Percentiles rank a stretch among this genome's conserved stretches.
Conservation (phyloP, 2,888 invertebrate genomes). For the Byasa hedistus region DNA sequence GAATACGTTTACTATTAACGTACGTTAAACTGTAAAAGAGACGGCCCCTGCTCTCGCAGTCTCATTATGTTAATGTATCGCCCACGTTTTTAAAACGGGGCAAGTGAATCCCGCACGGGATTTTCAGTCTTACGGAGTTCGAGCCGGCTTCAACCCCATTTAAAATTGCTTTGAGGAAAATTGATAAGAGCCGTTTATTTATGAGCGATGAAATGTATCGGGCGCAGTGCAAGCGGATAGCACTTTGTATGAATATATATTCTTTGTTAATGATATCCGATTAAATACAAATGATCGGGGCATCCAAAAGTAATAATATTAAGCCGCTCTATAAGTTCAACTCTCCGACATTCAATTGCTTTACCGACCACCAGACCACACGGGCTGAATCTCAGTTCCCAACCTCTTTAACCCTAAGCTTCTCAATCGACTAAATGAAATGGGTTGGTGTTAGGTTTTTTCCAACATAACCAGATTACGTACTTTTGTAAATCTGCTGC, state of each 20-base stretch:
- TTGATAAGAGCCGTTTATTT: slow-evolving; percentile 26
- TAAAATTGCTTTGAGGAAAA: slow-evolving; percentile 26
- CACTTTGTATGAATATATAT: background rate
- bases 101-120: slow-evolving; percentile 24
- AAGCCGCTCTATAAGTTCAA: no score
- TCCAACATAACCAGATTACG: no score
- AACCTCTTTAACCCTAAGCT: no score
- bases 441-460: no score
- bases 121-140: slow-evolving; percentile 18
- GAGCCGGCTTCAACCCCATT: slow-evolving; percentile 13
- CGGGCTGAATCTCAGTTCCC: no score
- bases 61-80: slow-evolving; percentile 29
- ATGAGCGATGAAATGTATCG: slow-evolving; percentile 9
- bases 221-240: slow-evolving; percentile 16
- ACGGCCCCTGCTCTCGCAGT: slow-evolving; percentile 15
- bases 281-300: background rate
- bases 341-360: no score
- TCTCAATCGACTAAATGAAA: no score
- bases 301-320: background rate
- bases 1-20: slow-evolving; percentile 1
- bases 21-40: slow-evolving; percentile 7
- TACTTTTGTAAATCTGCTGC: no score
- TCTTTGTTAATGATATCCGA: background rate
- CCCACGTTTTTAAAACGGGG: slow-evolving; percentile 18
- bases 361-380: no score